A percentile compares a stretch with the other conserved stretches of the same genome.
phyloP scores from a whole-genome alignment of 2,888 invertebrate species.

The Drosophila paracracens region DNA sequence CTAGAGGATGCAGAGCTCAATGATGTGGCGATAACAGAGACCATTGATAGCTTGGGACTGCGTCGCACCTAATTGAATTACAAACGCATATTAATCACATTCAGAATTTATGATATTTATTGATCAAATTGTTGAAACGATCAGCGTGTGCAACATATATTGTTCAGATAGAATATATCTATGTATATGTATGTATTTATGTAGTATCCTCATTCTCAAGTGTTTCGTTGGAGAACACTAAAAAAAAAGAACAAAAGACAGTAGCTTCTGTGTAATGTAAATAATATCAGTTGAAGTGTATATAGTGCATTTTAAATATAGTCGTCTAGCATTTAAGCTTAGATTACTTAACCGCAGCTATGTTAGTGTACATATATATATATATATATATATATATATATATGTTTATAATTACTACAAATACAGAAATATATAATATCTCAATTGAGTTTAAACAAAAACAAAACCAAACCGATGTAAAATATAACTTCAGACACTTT shows the following conservation, averaged over 20 bases:
- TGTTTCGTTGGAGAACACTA: neutral
- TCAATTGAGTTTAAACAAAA: constrained; percentile 18
- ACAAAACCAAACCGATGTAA: constrained; percentile 4
- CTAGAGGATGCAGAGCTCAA: constrained; percentile 27
- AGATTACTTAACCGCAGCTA: constrained; percentile 38
- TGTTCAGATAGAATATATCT: constrained; percentile 34
- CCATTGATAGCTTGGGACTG: constrained; percentile 48
- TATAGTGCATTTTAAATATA: constrained; percentile 54
- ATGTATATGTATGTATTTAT: constrained; percentile 32
- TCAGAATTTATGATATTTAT: constrained; percentile 44
- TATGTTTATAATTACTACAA: constrained; percentile 9
- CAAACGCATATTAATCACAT: constrained; percentile 9
- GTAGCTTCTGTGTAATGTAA: constrained; percentile 42
- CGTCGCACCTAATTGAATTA: constrained; percentile 43
- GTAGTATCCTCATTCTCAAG: constrained; percentile 13
- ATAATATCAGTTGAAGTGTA: constrained; percentile 60
- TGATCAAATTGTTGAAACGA: constrained; percentile 43
- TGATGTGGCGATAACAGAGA: constrained; percentile 50
- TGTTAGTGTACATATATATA: constrained; percentile 18
- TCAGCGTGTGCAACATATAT: constrained; percentile 51
- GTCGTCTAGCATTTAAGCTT: constrained; percentile 43
- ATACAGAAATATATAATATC: constrained; percentile 33
- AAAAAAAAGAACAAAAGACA: constrained; percentile 2
- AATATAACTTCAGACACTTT: constrained; percentile 4
- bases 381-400: constrained; percentile 9